Conservation (phyloP, 2,888 invertebrate species). For the Dyspetes luteomarginatus region DNA sequence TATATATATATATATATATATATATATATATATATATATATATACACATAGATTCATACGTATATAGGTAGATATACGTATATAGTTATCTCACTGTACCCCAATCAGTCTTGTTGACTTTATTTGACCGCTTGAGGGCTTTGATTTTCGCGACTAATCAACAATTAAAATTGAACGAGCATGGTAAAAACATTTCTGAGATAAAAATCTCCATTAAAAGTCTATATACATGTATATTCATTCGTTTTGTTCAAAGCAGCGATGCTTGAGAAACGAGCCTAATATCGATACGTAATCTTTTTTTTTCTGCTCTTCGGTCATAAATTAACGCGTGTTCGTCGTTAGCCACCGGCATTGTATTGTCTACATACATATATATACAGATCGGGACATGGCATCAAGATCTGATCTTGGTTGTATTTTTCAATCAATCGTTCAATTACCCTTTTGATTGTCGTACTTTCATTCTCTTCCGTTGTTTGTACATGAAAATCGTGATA, state of each 20-base stretch:
- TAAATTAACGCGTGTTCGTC: constrained; percentile 30
- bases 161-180: too few relatives aligned
- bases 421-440: too few relatives aligned
- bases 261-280: too few relatives aligned
- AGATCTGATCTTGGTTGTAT: not conserved
- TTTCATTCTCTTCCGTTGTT: not conserved
- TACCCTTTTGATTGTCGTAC: not conserved
- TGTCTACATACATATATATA: not conserved
- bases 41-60: not conserved
- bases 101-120: not conserved
- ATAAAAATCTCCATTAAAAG: too few relatives aligned
- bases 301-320: too few relatives aligned
- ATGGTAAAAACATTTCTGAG: too few relatives aligned
- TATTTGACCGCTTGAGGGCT: not conserved
- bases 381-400: not conserved
- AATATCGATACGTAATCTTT: too few relatives aligned
- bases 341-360: constrained; percentile 21
- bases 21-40: constrained; percentile 1
- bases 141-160: not conserved
- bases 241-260: too few relatives aligned
- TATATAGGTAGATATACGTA: not conserved
- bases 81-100: not conserved
- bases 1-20: not conserved
- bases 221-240: too few relatives aligned
- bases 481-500: not conserved